A percentile compares a stretch with the other conserved stretches of the same genome.
These are phyloP conservation scores for Speoplatyrhinus poulsoni DNA, from an alignment of 2,113 vertebrate species.

Conservation along the genomic window DNA sequence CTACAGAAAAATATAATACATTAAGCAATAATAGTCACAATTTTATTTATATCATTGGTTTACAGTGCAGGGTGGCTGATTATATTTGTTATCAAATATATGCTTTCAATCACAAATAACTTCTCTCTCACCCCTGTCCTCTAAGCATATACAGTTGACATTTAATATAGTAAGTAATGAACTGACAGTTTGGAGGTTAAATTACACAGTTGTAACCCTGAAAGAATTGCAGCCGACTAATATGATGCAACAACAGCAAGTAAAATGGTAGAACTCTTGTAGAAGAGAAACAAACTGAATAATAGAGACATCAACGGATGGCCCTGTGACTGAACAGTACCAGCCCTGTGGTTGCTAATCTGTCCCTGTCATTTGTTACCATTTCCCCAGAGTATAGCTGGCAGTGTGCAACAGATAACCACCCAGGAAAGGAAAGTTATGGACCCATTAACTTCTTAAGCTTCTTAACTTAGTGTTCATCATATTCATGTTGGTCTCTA, in stretches of 20 bases:
- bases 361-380: constrained; percentile 70
- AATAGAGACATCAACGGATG: constrained; percentile 51
- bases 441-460: constrained; percentile 44
- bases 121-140: too few species aligned
- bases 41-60: too few species aligned
- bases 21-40: too few species aligned
- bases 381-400: constrained; percentile 73
- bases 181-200: background rate
- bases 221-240: too few species aligned
- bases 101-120: too few species aligned
- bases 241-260: too few species aligned
- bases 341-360: constrained; percentile 76
- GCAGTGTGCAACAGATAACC: constrained; percentile 58
- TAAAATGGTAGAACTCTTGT: too few species aligned
- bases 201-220: background rate
- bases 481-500: background rate
- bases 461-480: background rate
- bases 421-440: constrained; percentile 60
- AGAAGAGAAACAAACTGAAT: constrained; percentile 8
- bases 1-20: too few species aligned
- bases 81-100: too few species aligned
- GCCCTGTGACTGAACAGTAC: constrained; percentile 42
- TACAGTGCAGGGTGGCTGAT: too few species aligned
- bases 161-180: background rate
- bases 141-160: background rate